phyloP scores from a whole-genome alignment of 2,113 vertebrate genomes.

The Ophthalmolycus amberensis region DNA sequence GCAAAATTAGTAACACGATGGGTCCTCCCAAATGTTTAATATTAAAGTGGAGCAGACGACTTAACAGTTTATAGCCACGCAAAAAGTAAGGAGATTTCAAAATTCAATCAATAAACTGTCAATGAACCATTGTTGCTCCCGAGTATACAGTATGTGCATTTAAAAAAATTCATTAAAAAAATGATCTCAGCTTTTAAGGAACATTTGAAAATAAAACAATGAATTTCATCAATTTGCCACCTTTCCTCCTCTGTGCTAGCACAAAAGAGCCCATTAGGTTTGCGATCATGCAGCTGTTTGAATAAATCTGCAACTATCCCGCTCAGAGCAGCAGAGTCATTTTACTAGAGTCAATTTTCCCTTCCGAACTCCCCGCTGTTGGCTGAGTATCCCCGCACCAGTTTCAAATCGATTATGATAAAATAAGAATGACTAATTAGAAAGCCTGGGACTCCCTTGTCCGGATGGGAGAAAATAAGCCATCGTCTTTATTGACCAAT shows the following conservation, averaged over 20 bases:
- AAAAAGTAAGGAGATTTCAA: too few species aligned
- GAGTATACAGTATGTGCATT: not conserved
- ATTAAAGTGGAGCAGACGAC: too few species aligned
- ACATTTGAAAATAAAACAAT: not conserved
- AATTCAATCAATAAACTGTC: not conserved
- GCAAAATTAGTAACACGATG: too few species aligned
- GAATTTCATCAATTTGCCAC: not conserved
- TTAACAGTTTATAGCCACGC: too few species aligned
- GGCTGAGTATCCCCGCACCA: slow-evolving; percentile 17
- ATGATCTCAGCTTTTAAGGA: not conserved
- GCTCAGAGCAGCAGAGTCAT: slow-evolving; percentile 43
- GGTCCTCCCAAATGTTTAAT: too few species aligned
- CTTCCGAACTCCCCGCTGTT: not conserved
- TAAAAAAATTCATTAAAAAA: too few species aligned
- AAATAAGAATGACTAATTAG: slow-evolving; percentile 59
- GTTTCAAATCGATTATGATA: slow-evolving; percentile 57
- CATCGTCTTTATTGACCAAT: slow-evolving; percentile 45
- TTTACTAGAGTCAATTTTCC: slow-evolving; percentile 15
- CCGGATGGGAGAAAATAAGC: slow-evolving; percentile 50
- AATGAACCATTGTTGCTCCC: not conserved
- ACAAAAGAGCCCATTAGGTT: slow-evolving; percentile 7
- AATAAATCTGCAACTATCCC: slow-evolving; percentile 40
- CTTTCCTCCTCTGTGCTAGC: slow-evolving; percentile 18
- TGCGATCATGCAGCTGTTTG: slow-evolving; percentile 24
- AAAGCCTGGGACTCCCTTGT: slow-evolving; percentile 47